Evolutionary conservation across 2,797 vertebrate genomes (phyloP), one percentile per base, ranked within the genome.

Genomic region (Lutjanus argentimaculatus): DNA sequence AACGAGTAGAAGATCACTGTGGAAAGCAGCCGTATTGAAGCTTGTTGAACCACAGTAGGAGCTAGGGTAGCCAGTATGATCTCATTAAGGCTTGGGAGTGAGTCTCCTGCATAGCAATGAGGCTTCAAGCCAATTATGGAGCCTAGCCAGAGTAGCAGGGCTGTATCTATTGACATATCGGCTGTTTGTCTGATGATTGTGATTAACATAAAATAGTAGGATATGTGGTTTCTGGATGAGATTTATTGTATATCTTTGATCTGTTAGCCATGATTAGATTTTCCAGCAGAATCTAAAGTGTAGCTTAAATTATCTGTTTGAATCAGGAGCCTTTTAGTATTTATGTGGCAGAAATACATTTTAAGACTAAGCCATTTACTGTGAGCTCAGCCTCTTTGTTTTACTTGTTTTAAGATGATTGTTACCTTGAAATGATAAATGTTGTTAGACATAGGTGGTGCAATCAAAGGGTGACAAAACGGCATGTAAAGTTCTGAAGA

Each of bases 21-120:
- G 43, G n/a, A 80, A 86, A 80, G 45, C 68, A 52, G 68, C 64
- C 21, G 63, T 64, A 79, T 64, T 65, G 78, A 86, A 56, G 68
- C 75, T 51, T 67, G 46, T 59, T 74, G 79, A 89, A 80, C 79
- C 76, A 67, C 74, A 46, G 63, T 68, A 21, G 2, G 49, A 79
- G 80, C 69, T 72, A 66, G 73, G 58, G 77, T 67, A 82, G 86
- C 57, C 86, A 53, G 78, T 73, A 80, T 89, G 93, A 92, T 92
- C 91, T 92, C 88, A 89, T 93, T 94, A 93, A 77, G 57, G 76
- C 79, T 67, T 13, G 2, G 71, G 40, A 81, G 85, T 25, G 70
- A 86, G 77, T 80, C 82, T 79, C 55, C 86, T 85, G 91, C 87
- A 89, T 91, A 90, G 83, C 86, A 93, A 89, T 91, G 75, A 93